Conservation (phyloP, 1,140 invertebrate species). For the Tribolium castaneum region DNA sequence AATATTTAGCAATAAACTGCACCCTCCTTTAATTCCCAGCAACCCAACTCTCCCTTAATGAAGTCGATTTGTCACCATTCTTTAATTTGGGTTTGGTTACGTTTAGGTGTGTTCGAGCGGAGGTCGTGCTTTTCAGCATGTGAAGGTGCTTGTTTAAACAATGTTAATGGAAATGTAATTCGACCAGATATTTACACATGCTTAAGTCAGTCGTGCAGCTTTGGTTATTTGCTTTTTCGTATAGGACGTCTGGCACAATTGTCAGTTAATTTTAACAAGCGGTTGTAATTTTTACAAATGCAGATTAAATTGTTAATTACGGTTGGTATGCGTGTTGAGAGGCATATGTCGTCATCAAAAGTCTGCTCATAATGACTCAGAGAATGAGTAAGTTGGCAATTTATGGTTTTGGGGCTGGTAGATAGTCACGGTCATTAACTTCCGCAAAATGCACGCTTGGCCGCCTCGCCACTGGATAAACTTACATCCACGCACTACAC, state of each 20-base stretch:
- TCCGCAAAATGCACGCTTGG: constrained; percentile 44
- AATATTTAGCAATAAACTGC: neutral
- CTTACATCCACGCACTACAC: constrained; percentile 3
- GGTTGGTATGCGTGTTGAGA: neutral
- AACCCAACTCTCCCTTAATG: neutral
- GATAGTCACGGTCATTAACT: constrained; percentile 48
- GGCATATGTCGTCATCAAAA: constrained; percentile 33
- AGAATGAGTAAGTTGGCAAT: constrained; percentile 48
- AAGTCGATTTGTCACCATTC: constrained; percentile 24
- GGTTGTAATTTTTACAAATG: neutral
- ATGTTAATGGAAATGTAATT: constrained; percentile 34
- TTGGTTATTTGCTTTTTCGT: neutral
- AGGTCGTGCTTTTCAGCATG: neutral
- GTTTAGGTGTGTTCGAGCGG: neutral
- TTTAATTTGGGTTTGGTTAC: constrained; percentile 6
- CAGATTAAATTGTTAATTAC: constrained; percentile 17
- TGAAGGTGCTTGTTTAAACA: constrained; percentile 17
- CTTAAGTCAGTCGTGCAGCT: constrained; percentile 21
- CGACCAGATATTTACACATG: constrained; percentile 29
- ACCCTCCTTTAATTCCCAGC: neutral
- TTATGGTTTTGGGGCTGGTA: constrained; percentile 41
- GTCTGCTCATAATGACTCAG: constrained; percentile 37
- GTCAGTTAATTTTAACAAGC: constrained; percentile 6
- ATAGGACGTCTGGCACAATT: neutral
- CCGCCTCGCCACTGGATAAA: constrained; percentile 31